Evolutionary conservation across 2,113 vertebrate species (phyloP).

Genomic region (Sebastes fasciatus): DNA sequence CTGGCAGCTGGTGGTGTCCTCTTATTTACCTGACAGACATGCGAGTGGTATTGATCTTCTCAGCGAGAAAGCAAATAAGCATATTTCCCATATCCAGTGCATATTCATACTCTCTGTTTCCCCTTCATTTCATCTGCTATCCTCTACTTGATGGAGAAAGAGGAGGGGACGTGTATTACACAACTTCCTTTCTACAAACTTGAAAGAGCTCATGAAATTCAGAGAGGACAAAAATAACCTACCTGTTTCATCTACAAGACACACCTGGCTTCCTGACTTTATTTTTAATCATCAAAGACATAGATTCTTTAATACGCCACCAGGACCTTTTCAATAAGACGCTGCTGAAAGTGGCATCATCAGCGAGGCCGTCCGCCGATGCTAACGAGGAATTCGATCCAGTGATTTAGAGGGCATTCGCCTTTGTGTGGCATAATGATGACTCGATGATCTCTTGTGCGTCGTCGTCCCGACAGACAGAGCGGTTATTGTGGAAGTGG

Average conservation of each 20-base stretch:
- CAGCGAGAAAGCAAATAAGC: too few relatives aligned
- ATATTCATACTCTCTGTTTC: background rate
- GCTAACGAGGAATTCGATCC: conserved; percentile 9
- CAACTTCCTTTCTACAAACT: background rate
- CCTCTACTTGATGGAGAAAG: conserved; percentile 7
- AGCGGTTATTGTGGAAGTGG: background rate
- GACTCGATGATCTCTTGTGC: conserved; percentile 42
- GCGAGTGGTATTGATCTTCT: too few relatives aligned
- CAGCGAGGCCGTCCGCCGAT: background rate
- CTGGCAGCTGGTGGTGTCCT: too few relatives aligned
- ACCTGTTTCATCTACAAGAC: conserved; percentile 7
- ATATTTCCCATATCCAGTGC: background rate
- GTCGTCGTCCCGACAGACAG: conserved; percentile 33
- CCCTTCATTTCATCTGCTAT: background rate
- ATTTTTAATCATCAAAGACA: conserved; percentile 42
- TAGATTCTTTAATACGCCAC: background rate
- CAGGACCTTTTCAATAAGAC: conserved; percentile 1
- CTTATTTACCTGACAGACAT: too few relatives aligned
- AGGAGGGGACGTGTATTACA: background rate
- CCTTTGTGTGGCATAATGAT: conserved; percentile 41
- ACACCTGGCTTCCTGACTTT: conserved; percentile 15
- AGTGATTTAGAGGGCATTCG: conserved; percentile 21
- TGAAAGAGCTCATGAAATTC: conserved; percentile 23
- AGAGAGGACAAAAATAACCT: conserved; percentile 34
- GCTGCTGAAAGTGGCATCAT: background rate